Evolutionary conservation across 2,797 vertebrate genomes (phyloP), one percentile per base, ranked within the genome.

Genomic region (Apogon talboti): DNA sequence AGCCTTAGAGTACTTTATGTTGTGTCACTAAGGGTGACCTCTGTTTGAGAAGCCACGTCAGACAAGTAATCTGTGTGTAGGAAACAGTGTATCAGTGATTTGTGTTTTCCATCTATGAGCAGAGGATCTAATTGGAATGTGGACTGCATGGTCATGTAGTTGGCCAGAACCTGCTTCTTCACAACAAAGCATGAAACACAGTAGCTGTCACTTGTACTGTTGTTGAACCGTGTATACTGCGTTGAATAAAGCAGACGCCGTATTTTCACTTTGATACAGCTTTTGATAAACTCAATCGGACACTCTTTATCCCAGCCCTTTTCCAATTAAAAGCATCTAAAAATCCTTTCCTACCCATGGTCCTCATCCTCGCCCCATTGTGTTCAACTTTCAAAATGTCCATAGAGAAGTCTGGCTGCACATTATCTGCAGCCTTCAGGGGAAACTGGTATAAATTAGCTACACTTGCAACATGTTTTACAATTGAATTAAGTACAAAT

Each of bases 401-500:
- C n/a, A 60, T 38, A 56, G 40, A 66, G 53, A 46, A 15, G 65
- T 35, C 37, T n/a, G 9, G 10, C 19, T 30, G 55, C 59, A 74
- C 59, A 69, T 87, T 65, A 57, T 14, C 42, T 2, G 33, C 1
- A 19, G 56, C 71, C 70, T 74, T 56, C 47, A 65, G 81, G 74
- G 68, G 43, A 61, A 70, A 76, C 49, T 53, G 33, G 30, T 61
- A 72, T 44, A 73, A 86, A 87, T 74, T 16, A 79, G 57, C 64
- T 46, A 18, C 54, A 67, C 47, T 57, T 51, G 67, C 43, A 65
- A 65, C 28, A 59, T n/a, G 52, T 59, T 54, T 77, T 76, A 54
- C 42, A 82, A 77, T 78, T 74, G 51, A 81, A 83, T 81, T 73
- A 68, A 47, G 56, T 38, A 14, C 52, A 74, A 84, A 82, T 66